A percentile compares a stretch with the other conserved stretches of the same genome.
Evolutionary conservation across 2,113 vertebrate genomes (phyloP).

Genomic region (Regulus satrapa): DNA sequence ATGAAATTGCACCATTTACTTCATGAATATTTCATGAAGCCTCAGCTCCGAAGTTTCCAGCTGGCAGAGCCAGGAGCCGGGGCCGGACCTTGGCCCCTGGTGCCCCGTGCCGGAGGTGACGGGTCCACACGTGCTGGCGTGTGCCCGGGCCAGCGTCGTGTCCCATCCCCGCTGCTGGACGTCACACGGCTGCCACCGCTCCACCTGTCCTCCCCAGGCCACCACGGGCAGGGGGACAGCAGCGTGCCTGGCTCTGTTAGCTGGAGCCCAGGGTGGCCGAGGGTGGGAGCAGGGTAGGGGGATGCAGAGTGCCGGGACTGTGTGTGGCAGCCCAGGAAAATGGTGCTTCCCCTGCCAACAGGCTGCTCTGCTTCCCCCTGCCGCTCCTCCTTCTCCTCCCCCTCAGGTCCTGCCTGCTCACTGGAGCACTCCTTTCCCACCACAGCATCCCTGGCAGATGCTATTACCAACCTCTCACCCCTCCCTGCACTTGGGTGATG

Average conservation of each 20-base stretch:
- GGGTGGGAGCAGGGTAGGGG: neutral
- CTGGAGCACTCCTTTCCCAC: neutral
- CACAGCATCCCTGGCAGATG: neutral
- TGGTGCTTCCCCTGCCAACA: neutral
- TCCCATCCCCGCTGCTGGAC: rapidly evolving
- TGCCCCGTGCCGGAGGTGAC: neutral
- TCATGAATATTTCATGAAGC: constrained; percentile 81
- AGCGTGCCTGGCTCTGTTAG: neutral
- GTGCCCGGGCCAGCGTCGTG: rapidly evolving
- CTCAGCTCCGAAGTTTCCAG: constrained; percentile 68
- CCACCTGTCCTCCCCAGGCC: neutral
- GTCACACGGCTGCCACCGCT: rapidly evolving
- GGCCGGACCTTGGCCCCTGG: neutral
- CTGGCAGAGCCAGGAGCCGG: constrained; percentile 47
- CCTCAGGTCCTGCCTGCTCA: neutral
- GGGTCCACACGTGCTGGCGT: rapidly evolving
- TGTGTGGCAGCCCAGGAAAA: neutral
- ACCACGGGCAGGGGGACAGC: rapidly evolving
- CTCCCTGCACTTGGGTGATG: neutral
- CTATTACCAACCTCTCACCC: neutral
- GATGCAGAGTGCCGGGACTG: neutral
- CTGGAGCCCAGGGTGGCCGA: rapidly evolving
- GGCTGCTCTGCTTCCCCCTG: neutral
- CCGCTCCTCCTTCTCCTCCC: neutral
- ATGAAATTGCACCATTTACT: constrained; percentile 81